phyloP scores from a whole-genome alignment of 1,140 invertebrate species.

The Panagrolaimus sp. region DNA sequence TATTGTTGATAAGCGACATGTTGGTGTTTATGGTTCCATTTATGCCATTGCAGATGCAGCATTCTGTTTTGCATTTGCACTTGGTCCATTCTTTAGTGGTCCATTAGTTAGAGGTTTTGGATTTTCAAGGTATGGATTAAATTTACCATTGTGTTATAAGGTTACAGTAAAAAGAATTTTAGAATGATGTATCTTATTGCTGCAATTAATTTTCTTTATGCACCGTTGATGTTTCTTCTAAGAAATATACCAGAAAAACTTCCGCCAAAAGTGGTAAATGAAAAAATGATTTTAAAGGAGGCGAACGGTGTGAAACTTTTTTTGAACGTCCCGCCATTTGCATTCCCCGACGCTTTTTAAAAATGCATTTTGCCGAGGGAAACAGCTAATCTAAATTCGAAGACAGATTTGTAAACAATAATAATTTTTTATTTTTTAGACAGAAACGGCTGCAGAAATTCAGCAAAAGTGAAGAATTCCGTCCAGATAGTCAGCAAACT shows the following conservation, averaged over 20 bases:
- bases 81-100: constrained; percentile 62
- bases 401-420: no score
- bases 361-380: no score
- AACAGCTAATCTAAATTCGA: no score
- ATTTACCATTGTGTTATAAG: neutral
- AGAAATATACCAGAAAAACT: constrained; percentile 63
- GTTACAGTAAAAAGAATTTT: constrained; percentile 24
- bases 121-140: constrained; percentile 47
- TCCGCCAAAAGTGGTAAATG: constrained; percentile 15
- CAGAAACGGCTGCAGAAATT: no score
- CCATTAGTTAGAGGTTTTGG: constrained; percentile 52
- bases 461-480: no score
- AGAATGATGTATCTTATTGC: constrained; percentile 90
- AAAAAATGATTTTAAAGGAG: no score
- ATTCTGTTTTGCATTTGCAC: constrained; percentile 92
- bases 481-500: no score
- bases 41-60: constrained; percentile 98
- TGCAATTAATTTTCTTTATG: constrained; percentile 85
- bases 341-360: no score
- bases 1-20: constrained; percentile 87
- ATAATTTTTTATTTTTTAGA: no score
- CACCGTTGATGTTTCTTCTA: constrained; percentile 80
- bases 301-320: no score
- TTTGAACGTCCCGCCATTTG: no score
- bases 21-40: constrained; percentile 85